Base-by-base conservation (phyloP, 2,888 invertebrate species). In the Rhimphoctona megacephalus region DNA sequence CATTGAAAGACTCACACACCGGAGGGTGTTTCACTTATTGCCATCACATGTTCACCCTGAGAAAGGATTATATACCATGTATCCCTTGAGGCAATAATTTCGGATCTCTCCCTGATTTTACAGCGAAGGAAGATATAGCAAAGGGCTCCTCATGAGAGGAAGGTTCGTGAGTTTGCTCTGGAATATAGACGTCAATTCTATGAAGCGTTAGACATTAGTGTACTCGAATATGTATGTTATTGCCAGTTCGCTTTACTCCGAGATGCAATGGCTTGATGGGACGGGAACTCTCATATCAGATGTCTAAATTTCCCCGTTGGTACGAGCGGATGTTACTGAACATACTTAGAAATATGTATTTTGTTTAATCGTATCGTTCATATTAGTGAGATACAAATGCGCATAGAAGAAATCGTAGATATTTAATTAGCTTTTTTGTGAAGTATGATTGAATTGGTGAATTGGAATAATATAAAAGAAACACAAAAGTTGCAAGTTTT, bases 81-180 rank as follows among this genome's bases (percentile, higher is more conserved):
- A 86, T 83, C 83, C 83, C 86, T 61, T 52, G 86, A 73, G 83
- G 86, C 83, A 77, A 83, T 83, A 83, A 83, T 83, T 83, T 77
- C 80, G 69, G 69, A 54, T 81, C 86, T 83, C 86, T 82, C n/a
- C 36, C 57, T 39, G 77, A 81, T 83, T 78, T 39, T 49, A 57
- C 74, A 83, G 64, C 54, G 72, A 39, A 46, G 30, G 70, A 49
- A 52, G 52, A 70, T 39, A 43, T 46, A 22, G 46, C 39, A 81
- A 74, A 54, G 76, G 67, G 82, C 69, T 80, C 70, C 79, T 70
- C 52, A 36, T 57, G 77, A 77, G 69, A 76, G 76, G 66, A 78
- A 54, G 36, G 43, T 36, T 81, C 64, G 43, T 33, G 43, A 25
- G 74, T 66, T 64, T 74, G 74, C 73, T 17, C 17, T 33, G 30